Evolutionary conservation across 2,113 vertebrate genomes (phyloP).

Genomic region (Tenebrosternarchus preto): DNA sequence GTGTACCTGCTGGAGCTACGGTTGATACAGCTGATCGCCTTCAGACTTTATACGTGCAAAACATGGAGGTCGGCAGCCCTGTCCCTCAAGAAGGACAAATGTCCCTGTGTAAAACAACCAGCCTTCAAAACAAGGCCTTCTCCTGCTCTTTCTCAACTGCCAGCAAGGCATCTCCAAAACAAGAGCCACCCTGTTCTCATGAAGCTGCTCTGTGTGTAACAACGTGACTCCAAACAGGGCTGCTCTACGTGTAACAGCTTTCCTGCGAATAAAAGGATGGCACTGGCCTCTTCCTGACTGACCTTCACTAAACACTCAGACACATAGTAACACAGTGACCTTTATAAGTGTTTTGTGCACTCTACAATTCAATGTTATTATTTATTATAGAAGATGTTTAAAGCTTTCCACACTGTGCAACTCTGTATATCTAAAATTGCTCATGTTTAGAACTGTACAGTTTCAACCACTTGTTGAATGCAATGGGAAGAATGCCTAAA

Average conservation of each 20-base stretch:
- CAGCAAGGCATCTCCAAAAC: no score
- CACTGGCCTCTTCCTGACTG: background rate
- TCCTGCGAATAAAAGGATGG: background rate
- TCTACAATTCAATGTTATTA: no score
- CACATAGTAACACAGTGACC: background rate
- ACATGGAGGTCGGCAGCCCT: no score
- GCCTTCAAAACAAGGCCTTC: slow-evolving; percentile 1
- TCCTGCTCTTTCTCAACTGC: slow-evolving; percentile 5
- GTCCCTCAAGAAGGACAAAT: slow-evolving; percentile 4
- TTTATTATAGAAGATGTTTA: background rate
- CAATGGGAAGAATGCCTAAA: background rate
- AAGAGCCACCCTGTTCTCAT: no score
- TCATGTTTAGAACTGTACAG: background rate
- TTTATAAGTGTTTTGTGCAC: background rate
- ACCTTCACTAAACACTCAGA: background rate
- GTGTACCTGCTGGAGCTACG: slow-evolving; percentile 27
- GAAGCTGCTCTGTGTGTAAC: background rate
- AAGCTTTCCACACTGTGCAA: background rate
- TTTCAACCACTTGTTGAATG: background rate
- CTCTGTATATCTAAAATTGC: no score
- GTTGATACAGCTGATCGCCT: slow-evolving; percentile 15
- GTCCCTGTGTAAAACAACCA: slow-evolving; percentile 46
- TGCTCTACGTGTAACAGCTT: background rate
- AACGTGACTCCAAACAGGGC: background rate
- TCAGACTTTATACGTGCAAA: slow-evolving; percentile 1